Percentiles rank a stretch among this genome's conserved stretches.
phyloP scores from a whole-genome alignment of 2,888 invertebrate genomes.

The Ectobius pallidus region DNA sequence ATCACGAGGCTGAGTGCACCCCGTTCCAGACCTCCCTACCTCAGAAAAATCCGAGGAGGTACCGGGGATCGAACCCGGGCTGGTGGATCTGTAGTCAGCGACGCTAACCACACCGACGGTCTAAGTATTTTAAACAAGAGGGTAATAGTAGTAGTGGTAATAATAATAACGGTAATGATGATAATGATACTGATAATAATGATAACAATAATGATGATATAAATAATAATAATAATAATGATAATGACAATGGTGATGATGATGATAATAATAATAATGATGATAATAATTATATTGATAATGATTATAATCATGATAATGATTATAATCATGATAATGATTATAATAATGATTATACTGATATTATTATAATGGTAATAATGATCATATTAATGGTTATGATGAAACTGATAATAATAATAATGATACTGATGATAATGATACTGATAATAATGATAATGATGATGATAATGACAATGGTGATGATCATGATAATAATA shows the following conservation, averaged over 20 bases:
- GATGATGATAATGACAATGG: neutral
- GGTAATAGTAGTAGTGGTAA: no score
- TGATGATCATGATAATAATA: neutral
- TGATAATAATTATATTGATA: constrained; percentile 1
- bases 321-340: neutral
- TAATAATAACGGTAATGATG: constrained; percentile 9
- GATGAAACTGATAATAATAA: neutral
- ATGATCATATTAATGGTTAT: neutral
- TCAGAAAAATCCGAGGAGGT: no score
- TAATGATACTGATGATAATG: constrained; percentile 2
- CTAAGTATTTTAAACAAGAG: neutral
- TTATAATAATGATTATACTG: neutral
- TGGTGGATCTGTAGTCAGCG: no score
- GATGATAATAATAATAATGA: neutral
- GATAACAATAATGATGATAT: neutral
- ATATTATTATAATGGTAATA: neutral
- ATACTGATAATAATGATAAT: neutral
- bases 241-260: constrained; percentile 3
- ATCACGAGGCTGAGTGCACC: no score
- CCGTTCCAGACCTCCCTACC: no score
- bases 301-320: neutral
- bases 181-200: neutral
- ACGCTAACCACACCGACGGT: no score
- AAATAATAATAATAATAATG: no score
- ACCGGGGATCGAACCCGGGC: no score